Evolutionary conservation across 1,140 invertebrate genomes (phyloP), one percentile per base, ranked within the genome.

Genomic region (Cydia fagiglandana): DNA sequence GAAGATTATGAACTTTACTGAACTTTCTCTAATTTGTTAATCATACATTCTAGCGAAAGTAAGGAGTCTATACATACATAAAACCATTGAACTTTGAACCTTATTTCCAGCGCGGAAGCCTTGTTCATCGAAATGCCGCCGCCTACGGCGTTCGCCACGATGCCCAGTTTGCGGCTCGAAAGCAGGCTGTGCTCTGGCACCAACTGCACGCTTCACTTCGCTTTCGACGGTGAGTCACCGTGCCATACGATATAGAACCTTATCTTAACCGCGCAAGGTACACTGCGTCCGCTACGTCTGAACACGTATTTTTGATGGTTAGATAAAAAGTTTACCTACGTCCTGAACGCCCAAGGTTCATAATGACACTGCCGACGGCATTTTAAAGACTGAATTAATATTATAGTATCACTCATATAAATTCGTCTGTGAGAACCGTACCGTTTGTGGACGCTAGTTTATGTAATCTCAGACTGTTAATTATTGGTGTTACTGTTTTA

Each of bases 71-170:
- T 30, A 30, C 30, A 30, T 1, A 24, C 4, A 5, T n/a, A n/a
- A 9, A 9, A 24, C n/a, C 53, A 64, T 64, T 64, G 9, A 12
- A 64, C 28, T 64, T 12, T 64, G 4, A 20, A 13, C 30, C 64
- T 73, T 73, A 38, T 41, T 77, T 80, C 0, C 78, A 86, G 83
- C n/a, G 13, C 75, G 9, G 41, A 79, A 7, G 73, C 75, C 7
- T 30, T 85, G 50, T 85, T 87, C 38, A 12, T 87, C 4, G 77
- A 77, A 24, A 87, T 80, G 80, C 76, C 70, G 7, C 79, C 82
- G 2, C 87, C 87, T 3, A 76, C 76, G 0, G 4, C 74, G 1
- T 84, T 83, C 56, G n/a, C 73, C 3, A 79, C 83, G n/a, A 75
- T 74, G 24, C 64, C 80, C 1, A 24, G 24, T 15, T 28, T 64